A percentile compares a stretch with the other conserved stretches of the same genome.
Evolutionary conservation across 2,113 vertebrate species (phyloP).

Genomic region (Periophthalmodon schlosseri): DNA sequence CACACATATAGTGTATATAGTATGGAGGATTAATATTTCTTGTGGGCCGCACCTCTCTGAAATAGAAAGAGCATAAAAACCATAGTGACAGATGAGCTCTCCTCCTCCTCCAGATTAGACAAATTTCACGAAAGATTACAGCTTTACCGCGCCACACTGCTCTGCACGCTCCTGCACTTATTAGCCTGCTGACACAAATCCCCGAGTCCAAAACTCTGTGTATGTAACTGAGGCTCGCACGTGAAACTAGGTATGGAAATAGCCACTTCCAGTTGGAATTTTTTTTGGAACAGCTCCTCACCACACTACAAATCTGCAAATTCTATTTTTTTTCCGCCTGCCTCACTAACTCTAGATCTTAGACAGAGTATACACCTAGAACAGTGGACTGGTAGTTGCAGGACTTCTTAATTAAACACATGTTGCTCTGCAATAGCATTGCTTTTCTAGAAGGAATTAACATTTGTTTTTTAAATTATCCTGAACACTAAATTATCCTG

Average conservation of each 20-base stretch:
- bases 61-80: constrained; percentile 56
- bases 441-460: too few species aligned
- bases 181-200: constrained; percentile 67
- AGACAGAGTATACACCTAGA: not conserved
- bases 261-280: not conserved
- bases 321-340: not conserved
- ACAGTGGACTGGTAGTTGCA: too few species aligned
- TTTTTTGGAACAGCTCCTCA: not conserved
- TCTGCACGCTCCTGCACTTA: constrained; percentile 39
- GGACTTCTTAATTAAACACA: not conserved
- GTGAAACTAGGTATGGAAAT: constrained; percentile 2
- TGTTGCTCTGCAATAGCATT: too few species aligned
- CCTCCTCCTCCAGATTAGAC: constrained; percentile 62
- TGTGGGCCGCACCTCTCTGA: constrained; percentile 54
- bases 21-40: constrained; percentile 55
- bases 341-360: not conserved
- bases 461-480: too few species aligned
- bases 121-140: constrained; percentile 62
- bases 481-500: too few species aligned
- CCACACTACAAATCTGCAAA: not conserved
- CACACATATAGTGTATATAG: not conserved
- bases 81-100: constrained; percentile 59
- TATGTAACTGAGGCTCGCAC: constrained; percentile 30
- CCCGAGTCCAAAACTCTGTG: constrained; percentile 39
- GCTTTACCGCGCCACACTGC: constrained; percentile 36